These are phyloP conservation scores for Thamnophis elegans DNA, from an alignment of 2,797 vertebrate species.

Conservation along the genomic window DNA sequence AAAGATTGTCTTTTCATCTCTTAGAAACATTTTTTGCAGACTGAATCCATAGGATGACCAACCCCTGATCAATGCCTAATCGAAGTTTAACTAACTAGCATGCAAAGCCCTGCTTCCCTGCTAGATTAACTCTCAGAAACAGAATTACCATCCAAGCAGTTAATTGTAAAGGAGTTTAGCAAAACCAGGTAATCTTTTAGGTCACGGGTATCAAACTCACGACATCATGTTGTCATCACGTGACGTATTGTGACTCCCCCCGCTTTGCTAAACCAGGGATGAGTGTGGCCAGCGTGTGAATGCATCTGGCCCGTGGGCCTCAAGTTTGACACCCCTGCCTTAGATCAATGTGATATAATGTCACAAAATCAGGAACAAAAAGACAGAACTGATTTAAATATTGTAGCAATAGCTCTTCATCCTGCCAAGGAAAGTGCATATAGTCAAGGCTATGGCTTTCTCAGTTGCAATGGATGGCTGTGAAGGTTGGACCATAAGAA, in stretches of 20 bases:
- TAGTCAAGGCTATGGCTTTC: too few relatives aligned
- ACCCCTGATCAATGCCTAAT: background rate
- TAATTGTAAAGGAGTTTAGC: background rate
- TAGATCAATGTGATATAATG: background rate
- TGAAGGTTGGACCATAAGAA: too few relatives aligned
- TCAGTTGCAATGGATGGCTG: too few relatives aligned
- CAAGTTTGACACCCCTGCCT: background rate
- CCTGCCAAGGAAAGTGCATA: too few relatives aligned
- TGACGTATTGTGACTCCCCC: too few relatives aligned
- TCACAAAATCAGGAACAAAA: background rate
- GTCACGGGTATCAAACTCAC: background rate
- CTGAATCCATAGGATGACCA: background rate
- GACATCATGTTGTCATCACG: accelerated
- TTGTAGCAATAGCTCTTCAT: background rate
- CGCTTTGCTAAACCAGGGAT: too few relatives aligned
- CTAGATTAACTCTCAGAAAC: background rate
- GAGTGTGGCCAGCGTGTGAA: too few relatives aligned
- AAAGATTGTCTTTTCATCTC: background rate
- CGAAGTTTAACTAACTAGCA: background rate
- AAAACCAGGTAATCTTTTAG: background rate
- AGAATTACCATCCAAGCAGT: background rate
- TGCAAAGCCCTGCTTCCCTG: background rate
- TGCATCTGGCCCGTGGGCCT: too few relatives aligned
- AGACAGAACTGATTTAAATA: background rate
- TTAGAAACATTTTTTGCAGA: background rate